phyloP scores from a whole-genome alignment of 2,113 vertebrate species.

The Dicrurus megarhynchus region DNA sequence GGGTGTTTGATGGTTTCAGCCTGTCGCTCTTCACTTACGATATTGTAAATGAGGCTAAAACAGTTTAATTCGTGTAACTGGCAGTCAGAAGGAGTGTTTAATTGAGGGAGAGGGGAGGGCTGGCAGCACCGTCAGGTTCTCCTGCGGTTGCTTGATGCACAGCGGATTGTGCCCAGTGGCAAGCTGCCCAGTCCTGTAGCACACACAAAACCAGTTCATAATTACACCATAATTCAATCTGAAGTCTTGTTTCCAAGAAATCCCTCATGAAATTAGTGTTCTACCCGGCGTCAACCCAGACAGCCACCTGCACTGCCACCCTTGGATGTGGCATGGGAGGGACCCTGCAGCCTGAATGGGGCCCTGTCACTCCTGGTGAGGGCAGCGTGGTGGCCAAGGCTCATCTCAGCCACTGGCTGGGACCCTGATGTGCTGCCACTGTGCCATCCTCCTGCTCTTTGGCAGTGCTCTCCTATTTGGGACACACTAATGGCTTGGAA shows the following conservation, averaged over 20 bases:
- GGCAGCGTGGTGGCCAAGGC: neutral
- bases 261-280: slow-evolving; percentile 69
- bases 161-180: slow-evolving; percentile 63
- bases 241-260: slow-evolving; percentile 69
- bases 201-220: slow-evolving; percentile 67
- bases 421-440: neutral
- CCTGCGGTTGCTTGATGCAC: neutral
- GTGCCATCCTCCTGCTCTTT: neutral
- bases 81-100: slow-evolving; percentile 52
- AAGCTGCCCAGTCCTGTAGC: slow-evolving; percentile 58
- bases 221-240: slow-evolving; percentile 75
- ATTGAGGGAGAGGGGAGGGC: slow-evolving; percentile 36
- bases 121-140: slow-evolving; percentile 33
- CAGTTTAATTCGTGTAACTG: slow-evolving; percentile 62
- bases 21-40: slow-evolving; percentile 60
- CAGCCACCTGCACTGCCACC: neutral
- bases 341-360: neutral
- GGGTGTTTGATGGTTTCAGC: slow-evolving; percentile 56
- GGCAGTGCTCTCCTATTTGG: slow-evolving; percentile 3
- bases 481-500: neutral
- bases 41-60: slow-evolving; percentile 57
- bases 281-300: neutral
- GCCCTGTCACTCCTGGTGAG: neutral
- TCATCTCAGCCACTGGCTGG: neutral
- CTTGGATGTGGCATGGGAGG: neutral